Percentiles rank a stretch among this genome's conserved stretches.
Conservation (phyloP, 2,888 invertebrate species). For the Standfussiana lucernea region DNA sequence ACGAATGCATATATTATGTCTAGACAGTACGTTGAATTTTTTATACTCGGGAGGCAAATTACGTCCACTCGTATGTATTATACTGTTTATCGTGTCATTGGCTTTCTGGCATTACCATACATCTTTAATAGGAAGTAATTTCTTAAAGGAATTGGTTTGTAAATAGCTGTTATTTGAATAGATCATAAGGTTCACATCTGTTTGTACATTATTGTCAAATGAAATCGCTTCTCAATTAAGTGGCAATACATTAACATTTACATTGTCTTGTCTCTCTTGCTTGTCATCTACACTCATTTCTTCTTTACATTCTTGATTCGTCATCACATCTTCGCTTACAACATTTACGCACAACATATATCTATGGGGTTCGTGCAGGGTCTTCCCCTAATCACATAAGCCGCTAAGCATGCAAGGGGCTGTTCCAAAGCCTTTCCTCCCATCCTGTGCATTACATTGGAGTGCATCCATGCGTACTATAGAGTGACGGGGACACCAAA, state of each 20-base stretch:
- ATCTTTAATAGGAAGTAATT: constrained; percentile 36
- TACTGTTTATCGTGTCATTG: constrained; percentile 24
- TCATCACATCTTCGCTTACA: constrained; percentile 65
- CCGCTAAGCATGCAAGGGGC: constrained; percentile 90
- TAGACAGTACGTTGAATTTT: constrained; percentile 44
- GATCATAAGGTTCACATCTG: constrained; percentile 23
- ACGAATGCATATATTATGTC: constrained; percentile 35
- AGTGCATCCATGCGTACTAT: constrained; percentile 88
- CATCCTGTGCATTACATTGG: constrained; percentile 77
- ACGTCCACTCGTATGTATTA: constrained; percentile 28
- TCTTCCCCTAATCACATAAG: constrained; percentile 86
- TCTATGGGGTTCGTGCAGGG: constrained; percentile 87
- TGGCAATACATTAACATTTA: constrained; percentile 37
- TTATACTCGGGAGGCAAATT: constrained; percentile 25
- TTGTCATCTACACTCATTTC: constrained; percentile 54
- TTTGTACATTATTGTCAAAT: constrained; percentile 26
- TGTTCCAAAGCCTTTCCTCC: constrained; percentile 86
- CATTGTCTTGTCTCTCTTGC: constrained; percentile 50
- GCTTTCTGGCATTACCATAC: constrained; percentile 31
- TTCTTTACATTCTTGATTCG: constrained; percentile 61
- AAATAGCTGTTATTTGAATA: constrained; percentile 15
- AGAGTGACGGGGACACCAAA: constrained; percentile 88
- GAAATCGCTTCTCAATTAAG: constrained; percentile 24
- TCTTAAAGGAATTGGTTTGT: constrained; percentile 14
- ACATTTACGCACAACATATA: constrained; percentile 78